Evolutionary conservation across 2,888 invertebrate genomes (phyloP).

Genomic region (Germaria angustata): DNA sequence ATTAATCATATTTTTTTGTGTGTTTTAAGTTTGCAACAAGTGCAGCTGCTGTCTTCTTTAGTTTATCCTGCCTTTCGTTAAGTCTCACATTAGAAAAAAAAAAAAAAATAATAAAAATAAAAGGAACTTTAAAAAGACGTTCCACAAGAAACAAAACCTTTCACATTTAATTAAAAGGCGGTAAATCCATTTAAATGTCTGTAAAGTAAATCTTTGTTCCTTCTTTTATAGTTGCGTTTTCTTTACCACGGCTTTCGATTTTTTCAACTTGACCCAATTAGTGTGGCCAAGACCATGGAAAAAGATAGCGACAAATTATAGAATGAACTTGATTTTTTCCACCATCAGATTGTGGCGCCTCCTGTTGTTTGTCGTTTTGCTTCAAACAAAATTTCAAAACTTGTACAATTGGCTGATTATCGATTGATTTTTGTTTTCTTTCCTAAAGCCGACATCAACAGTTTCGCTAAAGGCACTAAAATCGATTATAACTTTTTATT

Average conservation of each 20-base stretch:
- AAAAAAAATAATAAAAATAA: not conserved
- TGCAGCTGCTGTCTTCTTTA: slow-evolving; percentile 24
- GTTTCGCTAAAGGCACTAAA: not conserved
- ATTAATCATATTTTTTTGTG: slow-evolving; percentile 4
- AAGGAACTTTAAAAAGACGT: not conserved
- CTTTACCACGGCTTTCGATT: slow-evolving; percentile 20
- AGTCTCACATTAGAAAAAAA: not conserved
- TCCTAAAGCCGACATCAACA: not conserved
- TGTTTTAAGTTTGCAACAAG: slow-evolving; percentile 11
- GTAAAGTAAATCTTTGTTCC: not conserved
- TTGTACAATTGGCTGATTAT: not conserved
- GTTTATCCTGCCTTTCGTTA: not conserved
- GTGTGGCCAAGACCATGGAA: slow-evolving; percentile 48
- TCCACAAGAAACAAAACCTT: slow-evolving; percentile 42
- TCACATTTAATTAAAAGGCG: slow-evolving; percentile 75
- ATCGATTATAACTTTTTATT: slow-evolving; percentile 17
- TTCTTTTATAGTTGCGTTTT: not conserved
- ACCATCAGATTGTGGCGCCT: slow-evolving; percentile 65
- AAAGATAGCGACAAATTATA: not conserved
- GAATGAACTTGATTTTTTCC: slow-evolving; percentile 58
- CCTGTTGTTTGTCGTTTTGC: slow-evolving; percentile 28
- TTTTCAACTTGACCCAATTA: slow-evolving; percentile 75
- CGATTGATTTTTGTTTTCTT: not conserved
- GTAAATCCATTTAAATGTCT: slow-evolving; percentile 76
- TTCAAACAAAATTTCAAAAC: not conserved